Evolutionary conservation across 1,140 invertebrate species (phyloP), one percentile per base, ranked within the genome.

Genomic region (Magallana gigas): DNA sequence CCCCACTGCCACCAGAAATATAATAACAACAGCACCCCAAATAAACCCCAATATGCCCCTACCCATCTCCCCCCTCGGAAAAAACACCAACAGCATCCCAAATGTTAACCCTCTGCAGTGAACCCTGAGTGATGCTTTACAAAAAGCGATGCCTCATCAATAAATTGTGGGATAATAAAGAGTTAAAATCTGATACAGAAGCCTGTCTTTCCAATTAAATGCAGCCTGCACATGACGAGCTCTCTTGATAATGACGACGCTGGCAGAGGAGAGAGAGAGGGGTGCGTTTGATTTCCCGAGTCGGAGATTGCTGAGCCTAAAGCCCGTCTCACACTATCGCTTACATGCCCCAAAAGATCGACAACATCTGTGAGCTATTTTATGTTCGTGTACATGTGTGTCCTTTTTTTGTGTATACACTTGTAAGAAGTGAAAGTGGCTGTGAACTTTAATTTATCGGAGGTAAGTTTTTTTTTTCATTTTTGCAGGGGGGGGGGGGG

Each of bases 111-210:
- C n/a, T 57, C 58, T 58, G 57, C n/a, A 7, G n/a, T 11, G 56
- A 83, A 8, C 57, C 59, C 16, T 57, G 16, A 57, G 14, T 82
- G 80, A 82, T 82, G 60, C 60, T 18, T 64, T 64, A 64, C 60
- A 64, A 64, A 64, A 64, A 64, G 18, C 68, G 23, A 11, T 48
- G 36, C 68, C 23, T 76, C 68, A 76, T 76, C 68, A 76, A 76
- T 76, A 76, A 71, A 76, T 76, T 29, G 23, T 36, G 68, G 18
- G 68, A 76, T 76, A 76, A 76, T 76, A 76, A 76, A 76, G 68
- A 76, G 68, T 76, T 29, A 76, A 76, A 76, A 76, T 76, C 68
- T 36, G 23, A 76, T 76, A 29, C 68, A 11, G 68, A 29, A 76
- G 68, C 68, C 68, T 76, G 68, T 76, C 18, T 76, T 76, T 23